phyloP scores from a whole-genome alignment of 2,888 invertebrate genomes.

The Heliconius charithonia region DNA sequence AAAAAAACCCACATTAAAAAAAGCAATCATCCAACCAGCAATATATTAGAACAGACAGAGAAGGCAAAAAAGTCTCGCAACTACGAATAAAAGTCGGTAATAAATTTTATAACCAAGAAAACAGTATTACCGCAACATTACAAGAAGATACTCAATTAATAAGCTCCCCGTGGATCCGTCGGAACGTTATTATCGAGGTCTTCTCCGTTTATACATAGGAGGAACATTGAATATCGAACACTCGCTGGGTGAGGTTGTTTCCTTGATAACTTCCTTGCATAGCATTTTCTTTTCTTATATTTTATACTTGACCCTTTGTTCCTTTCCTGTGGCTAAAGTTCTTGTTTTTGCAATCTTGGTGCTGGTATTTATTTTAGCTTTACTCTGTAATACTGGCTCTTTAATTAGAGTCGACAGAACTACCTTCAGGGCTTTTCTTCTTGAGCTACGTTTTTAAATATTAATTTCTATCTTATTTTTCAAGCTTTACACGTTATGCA shows the following conservation, averaged over 20 bases:
- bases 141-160: constrained; percentile 1
- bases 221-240: background rate
- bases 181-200: constrained; percentile 7
- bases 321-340: no score
- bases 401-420: no score
- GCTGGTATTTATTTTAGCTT: no score
- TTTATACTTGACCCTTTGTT: no score
- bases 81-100: background rate
- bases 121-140: background rate
- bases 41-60: background rate
- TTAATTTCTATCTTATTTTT: no score
- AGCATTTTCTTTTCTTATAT: background rate
- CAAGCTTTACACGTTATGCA: no score
- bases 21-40: background rate
- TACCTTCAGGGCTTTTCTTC: no score
- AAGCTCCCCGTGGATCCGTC: background rate
- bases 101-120: background rate
- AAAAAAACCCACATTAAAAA: no score
- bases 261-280: background rate
- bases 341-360: no score
- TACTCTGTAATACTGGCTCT: no score
- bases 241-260: background rate
- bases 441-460: no score
- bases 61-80: background rate
- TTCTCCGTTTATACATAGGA: constrained; percentile 2